Base-by-base conservation (phyloP, 2,888 invertebrate species). In the Tiphia femorata region DNA sequence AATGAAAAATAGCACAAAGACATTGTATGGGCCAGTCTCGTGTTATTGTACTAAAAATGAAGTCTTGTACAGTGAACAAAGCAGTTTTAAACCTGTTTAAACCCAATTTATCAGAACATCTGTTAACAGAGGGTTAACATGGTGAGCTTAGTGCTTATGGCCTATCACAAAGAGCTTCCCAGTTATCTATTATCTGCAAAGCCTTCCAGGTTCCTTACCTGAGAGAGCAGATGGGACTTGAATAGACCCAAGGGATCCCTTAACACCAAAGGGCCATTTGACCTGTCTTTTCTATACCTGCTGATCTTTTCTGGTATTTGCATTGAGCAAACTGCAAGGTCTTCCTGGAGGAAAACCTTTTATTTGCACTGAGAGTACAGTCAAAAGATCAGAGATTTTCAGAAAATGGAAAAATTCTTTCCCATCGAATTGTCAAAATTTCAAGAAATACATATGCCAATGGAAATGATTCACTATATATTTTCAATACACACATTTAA, bases 101-200 rank as follows among this genome's bases (percentile, higher is more conserved):
- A 67, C 59, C 64, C 62, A 69, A 77, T 79, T 81, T 81, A 82
- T 81, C 81, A 77, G 78, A 80, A 81, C 80, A 81, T 81, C 81
- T 81, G 81, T 82, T 81, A 80, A 80, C 79, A 81, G 80, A 72
- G 73, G 73, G 64, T 76, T 74, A 72, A 73, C 71, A 71, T 62
- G 66, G 68, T 67, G 64, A 71, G 68, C 66, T 60, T 64, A 61
- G 60, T 64, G 71, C 65, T 62, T 64, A 60, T 62, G 50, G 68
- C 70, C 72, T 79, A 79, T 81, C 78, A 77, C 77, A 78, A 81
- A 81, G 77, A 73, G 67, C 71, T 72, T 76, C 69, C 70, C 77
- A 74, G 78, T 81, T 82, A 82, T 80, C 82, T 82, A 80, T 82
- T 81, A 82, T 79, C 80, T 79, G 72, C 67, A 62, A 63, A 70